Evolutionary conservation across 2,113 vertebrate genomes (phyloP).

Genomic region (Misgurnus anguillicaudatus): DNA sequence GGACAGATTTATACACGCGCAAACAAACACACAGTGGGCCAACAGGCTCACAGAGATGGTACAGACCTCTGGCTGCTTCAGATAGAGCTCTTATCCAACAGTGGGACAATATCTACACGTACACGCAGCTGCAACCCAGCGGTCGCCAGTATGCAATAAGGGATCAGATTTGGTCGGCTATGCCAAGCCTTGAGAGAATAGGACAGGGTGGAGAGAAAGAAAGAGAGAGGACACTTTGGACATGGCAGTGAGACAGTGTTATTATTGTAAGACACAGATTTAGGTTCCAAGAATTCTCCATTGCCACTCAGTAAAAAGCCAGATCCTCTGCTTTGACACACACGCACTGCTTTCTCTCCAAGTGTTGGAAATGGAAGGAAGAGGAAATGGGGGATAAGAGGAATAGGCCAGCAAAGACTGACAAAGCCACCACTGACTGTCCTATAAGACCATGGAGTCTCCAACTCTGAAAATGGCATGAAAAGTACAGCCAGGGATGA

Average conservation of each 20-base stretch:
- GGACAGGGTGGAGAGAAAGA: constrained; percentile 17
- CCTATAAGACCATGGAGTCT: background rate
- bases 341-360: constrained; percentile 10
- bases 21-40: background rate
- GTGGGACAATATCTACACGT: constrained; percentile 50
- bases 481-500: constrained; percentile 24
- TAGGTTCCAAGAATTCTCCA: constrained; percentile 10
- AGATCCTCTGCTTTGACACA: constrained; percentile 6
- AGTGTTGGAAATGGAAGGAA: constrained; percentile 7
- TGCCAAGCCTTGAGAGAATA: constrained; percentile 21
- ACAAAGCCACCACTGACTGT: constrained; percentile 21
- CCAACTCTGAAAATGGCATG: constrained; percentile 26
- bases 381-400: constrained; percentile 15
- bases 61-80: constrained; percentile 43
- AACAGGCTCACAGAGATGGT: constrained; percentile 61
- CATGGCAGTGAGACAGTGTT: constrained; percentile 8
- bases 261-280: constrained; percentile 19
- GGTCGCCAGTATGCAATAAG: constrained; percentile 1
- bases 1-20: background rate
- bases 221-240: constrained; percentile 41
- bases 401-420: background rate
- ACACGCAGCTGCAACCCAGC: background rate
- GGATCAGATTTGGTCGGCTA: constrained; percentile 18
- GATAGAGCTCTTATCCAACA: constrained; percentile 20
- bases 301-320: constrained; percentile 26